Evolutionary conservation across 53 echinoderm and acorn worm genomes (phyloP), one percentile per base, ranked within the genome.

Genomic region (Zoroaster sp.): DNA sequence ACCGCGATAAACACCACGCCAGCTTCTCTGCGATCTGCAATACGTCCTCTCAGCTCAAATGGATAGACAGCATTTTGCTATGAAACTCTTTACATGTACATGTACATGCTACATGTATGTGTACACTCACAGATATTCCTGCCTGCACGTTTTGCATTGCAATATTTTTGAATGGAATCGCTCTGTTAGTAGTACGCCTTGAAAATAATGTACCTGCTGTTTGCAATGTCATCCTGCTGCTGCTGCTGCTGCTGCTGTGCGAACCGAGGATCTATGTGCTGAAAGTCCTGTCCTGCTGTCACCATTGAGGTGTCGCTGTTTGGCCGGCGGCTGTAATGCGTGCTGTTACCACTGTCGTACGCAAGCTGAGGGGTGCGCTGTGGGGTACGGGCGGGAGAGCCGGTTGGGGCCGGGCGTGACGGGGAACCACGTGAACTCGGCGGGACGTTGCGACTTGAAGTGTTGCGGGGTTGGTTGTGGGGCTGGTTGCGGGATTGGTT

Each of bases 281-380:
- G 82, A 43, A 82, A 82, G 68, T 82, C 82, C 45, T 82, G 82
- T 34, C 68, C 82, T 15, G 34, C 82, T 40, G 44, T 81, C 67
- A 81, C 81, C 81, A 81, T 81, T 0, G 43, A 43, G 42, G 11
- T 33, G 67, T 10, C 66, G 37, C 78, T 38, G 40, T 40, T 82
- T 3, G 43, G 33, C 13, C 39, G 40, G 21, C 82, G 82, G 34
- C 68, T 68, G 82, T 82, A 82, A 43, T 82, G 82, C 14, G 67
- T 38, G 11, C 54, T 67, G 18, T 66, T 5, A 11, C 30, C 67
- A 32, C 66, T 33, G 28, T 67, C 82, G 34, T 82, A 82, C 41
- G 11, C 65, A 30, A 28, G 3, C 4, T 59, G 66, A 2, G 68
- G 75, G 49, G 46, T 49, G 4, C 15, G 40, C 17, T 30, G 68